Evolutionary conservation across 2,888 invertebrate species (phyloP).

Genomic region (Seira ritae): DNA sequence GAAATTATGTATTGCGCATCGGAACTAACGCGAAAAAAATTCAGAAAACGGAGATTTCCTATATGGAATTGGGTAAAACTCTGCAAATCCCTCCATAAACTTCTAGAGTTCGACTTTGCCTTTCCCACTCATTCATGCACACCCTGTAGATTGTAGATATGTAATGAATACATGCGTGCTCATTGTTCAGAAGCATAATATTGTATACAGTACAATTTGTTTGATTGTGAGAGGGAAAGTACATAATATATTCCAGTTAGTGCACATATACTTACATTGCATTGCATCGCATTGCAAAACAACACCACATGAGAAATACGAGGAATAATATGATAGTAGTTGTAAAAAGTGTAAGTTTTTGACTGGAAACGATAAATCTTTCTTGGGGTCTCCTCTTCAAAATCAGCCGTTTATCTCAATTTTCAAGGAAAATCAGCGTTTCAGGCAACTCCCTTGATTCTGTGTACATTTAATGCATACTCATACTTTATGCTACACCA

Average conservation of each 20-base stretch:
- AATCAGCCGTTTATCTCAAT: constrained; percentile 72
- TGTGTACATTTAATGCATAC: constrained; percentile 18
- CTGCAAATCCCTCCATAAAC: too few species aligned
- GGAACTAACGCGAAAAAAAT: too few species aligned
- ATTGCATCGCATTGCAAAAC: not conserved
- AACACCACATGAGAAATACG: not conserved
- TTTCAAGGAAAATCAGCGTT: constrained; percentile 71
- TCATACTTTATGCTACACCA: constrained; percentile 31
- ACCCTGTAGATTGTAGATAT: not conserved
- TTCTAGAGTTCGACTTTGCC: not conserved
- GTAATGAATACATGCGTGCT: constrained; percentile 16
- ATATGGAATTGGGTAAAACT: too few species aligned
- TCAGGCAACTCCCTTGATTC: constrained; percentile 64
- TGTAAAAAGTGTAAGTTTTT: constrained; percentile 64
- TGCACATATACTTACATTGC: not conserved
- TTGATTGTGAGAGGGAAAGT: not conserved
- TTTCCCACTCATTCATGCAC: not conserved
- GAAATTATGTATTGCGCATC: too few species aligned
- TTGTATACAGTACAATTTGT: not conserved
- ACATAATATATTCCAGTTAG: constrained; percentile 7
- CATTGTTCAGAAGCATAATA: not conserved
- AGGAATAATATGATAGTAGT: constrained; percentile 37
- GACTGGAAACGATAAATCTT: constrained; percentile 63
- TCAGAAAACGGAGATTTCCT: too few species aligned
- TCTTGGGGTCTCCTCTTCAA: constrained; percentile 66